phyloP scores from a whole-genome alignment of 1,140 invertebrate genomes.

The Drosophila pseudoobscura region DNA sequence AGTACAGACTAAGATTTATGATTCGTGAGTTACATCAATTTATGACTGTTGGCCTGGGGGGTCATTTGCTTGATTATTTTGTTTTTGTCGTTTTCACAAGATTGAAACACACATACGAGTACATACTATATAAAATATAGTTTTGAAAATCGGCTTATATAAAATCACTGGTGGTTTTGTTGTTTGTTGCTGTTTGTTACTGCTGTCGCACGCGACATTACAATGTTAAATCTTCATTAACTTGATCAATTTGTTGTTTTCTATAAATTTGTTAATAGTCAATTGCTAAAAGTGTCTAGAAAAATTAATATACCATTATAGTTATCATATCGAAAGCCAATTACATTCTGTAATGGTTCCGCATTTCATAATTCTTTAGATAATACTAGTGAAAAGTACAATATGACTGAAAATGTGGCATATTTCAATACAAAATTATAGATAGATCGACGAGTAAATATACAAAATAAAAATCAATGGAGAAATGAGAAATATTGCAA shows the following conservation, averaged over 20 bases:
- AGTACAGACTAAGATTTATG: constrained; percentile 27
- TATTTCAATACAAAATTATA: constrained; percentile 35
- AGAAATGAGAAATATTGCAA: constrained; percentile 42
- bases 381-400: constrained; percentile 71
- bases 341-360: constrained; percentile 41
- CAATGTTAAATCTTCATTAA: constrained; percentile 43
- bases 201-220: constrained; percentile 35
- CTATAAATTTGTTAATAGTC: constrained; percentile 66
- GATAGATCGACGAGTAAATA: constrained; percentile 28
- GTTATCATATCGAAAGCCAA: constrained; percentile 40
- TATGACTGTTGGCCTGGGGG: constrained; percentile 43
- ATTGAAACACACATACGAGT: constrained; percentile 38
- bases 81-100: constrained; percentile 29
- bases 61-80: constrained; percentile 23
- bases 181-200: constrained; percentile 43
- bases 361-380: constrained; percentile 48
- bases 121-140: constrained; percentile 46
- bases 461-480: constrained; percentile 21
- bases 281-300: constrained; percentile 73
- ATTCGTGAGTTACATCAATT: constrained; percentile 35
- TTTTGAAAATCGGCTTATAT: constrained; percentile 71
- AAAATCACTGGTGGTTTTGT: constrained; percentile 75
- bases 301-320: constrained; percentile 61
- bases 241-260: constrained; percentile 62
- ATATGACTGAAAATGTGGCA: constrained; percentile 60